Conservation (phyloP, 2,797 vertebrate genomes). For the Megalops cyprinoides region DNA sequence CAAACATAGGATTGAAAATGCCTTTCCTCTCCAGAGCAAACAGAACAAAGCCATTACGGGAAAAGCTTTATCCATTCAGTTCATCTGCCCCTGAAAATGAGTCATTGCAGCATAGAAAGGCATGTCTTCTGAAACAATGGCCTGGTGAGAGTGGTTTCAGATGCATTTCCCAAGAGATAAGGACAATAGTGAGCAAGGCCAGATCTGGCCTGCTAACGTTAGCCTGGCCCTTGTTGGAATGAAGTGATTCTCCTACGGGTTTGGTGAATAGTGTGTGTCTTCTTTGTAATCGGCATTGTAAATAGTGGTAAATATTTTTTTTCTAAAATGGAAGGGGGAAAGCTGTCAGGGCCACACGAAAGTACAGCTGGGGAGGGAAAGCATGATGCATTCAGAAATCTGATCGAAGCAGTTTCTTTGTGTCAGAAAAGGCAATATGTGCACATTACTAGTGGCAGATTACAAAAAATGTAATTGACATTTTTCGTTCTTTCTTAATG, state of each 20-base stretch:
- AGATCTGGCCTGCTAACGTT: not conserved
- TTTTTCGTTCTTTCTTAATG: too few species aligned
- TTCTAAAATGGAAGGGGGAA: too few species aligned
- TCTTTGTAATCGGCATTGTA: slow-evolving; percentile 19
- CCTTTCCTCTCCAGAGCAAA: not conserved
- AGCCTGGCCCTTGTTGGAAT: not conserved
- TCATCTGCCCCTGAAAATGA: not conserved
- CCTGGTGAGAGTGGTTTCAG: not conserved
- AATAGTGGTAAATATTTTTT: too few species aligned
- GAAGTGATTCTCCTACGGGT: not conserved
- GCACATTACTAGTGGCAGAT: too few species aligned
- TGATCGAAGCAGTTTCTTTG: too few species aligned
- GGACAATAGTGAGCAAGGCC: not conserved
- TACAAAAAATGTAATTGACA: too few species aligned
- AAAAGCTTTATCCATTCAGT: not conserved
- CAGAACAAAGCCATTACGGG: not conserved
- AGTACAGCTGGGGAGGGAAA: too few species aligned
- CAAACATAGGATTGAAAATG: not conserved
- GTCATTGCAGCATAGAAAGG: not conserved
- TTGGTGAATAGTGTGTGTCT: slow-evolving; percentile 1
- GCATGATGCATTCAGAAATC: too few species aligned
- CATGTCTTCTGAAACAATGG: not conserved
- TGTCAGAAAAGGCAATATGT: too few species aligned
- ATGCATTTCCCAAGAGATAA: not conserved
- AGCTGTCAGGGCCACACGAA: too few species aligned